Evolutionary conservation across 1,140 invertebrate species (phyloP).

Genomic region (Elymnias hypermnestra): DNA sequence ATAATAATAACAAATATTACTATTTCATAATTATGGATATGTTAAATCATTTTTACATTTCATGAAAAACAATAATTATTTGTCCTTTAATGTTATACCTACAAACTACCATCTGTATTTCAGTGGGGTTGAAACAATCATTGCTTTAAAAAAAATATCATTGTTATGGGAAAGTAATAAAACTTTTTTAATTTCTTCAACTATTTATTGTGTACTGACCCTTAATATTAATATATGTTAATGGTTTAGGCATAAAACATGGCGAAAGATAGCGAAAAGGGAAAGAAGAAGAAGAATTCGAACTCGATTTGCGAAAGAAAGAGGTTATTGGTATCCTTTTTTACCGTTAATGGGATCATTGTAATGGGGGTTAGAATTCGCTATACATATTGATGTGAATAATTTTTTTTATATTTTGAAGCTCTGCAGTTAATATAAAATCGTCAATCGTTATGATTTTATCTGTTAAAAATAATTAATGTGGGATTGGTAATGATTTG

Average conservation of each 20-base stretch:
- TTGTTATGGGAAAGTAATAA: constrained; percentile 7
- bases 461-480: too few species aligned
- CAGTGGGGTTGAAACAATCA: too few species aligned
- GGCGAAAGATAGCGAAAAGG: constrained; percentile 79
- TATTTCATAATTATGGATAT: background rate
- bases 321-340: constrained; percentile 30
- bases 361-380: too few species aligned
- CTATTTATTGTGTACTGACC: background rate
- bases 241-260: constrained; percentile 72
- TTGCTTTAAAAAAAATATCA: too few species aligned
- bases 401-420: too few species aligned
- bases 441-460: too few species aligned
- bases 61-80: background rate
- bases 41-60: background rate
- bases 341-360: too few species aligned
- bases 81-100: too few species aligned
- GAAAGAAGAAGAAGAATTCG: constrained; percentile 77
- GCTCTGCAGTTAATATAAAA: too few species aligned
- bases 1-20: background rate
- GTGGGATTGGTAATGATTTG: too few species aligned
- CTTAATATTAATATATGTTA: background rate
- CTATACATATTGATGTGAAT: too few species aligned
- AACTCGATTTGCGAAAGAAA: constrained; percentile 60
- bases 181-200: constrained; percentile 7
- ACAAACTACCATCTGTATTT: too few species aligned